Base-by-base conservation (phyloP, 1,140 invertebrate species). In the Eupeodes corollae region DNA sequence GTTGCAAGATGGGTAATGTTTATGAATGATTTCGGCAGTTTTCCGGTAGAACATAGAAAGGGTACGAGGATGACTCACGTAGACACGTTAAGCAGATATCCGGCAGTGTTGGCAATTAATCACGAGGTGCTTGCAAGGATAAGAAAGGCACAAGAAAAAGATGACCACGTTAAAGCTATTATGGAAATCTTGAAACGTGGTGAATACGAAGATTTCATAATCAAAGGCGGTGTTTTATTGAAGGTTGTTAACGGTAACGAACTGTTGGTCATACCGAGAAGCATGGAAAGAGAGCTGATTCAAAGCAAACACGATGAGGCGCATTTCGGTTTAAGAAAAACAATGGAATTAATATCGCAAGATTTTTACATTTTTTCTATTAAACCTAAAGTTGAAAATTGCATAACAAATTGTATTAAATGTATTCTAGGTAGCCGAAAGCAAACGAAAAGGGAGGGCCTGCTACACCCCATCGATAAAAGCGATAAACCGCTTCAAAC, bases 11-110 rank as follows among this genome's bases (percentile, higher is more conserved):
- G 69, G 68, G 65, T 65, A 61, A 57, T 62, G 1, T 61, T 52
- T 50, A 49, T 70, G 32, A 66, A 71, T 47, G 61, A 69, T n/a
- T n/a, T n/a, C 41, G 45, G 45, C 5, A 9, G 59, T 12, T 70
- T 68, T 46, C 55, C 67, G 13, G 58, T 75, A 39, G 44, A 56
- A 30, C 69, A 73, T 54, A 56, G 68, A 50, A 46, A 55, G 18
- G 61, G 57, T 6, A 54, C 47, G 38, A 54, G 47, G 30, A 48
- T 67, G 43, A 19, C 49, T 9, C 60, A 68, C 44, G 67, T 69
- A 0, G 68, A 69, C 53, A 59, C 51, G 44, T 48, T 70, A 11
- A 69, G 67, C 48, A 49, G 67, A 38, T 56, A 62, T 54, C 58
- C 57, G 15, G 47, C 48, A 15, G 42, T 46, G 13, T 40, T 43